Conservation (phyloP, 2,888 invertebrate genomes). For the Cephus sareptanus region DNA sequence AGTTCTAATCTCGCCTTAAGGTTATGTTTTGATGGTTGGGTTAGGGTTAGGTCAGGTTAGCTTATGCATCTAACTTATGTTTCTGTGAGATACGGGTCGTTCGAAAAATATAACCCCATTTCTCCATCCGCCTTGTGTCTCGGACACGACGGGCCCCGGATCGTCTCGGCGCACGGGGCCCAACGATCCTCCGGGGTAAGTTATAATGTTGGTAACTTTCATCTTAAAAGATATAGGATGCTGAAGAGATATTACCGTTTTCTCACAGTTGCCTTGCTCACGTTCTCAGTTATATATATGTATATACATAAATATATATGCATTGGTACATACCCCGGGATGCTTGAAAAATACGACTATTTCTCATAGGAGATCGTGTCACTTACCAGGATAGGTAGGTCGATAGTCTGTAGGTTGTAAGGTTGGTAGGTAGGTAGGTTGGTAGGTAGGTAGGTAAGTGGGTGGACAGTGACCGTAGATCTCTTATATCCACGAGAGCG, state of each 20-base stretch:
- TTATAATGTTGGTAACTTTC: neutral
- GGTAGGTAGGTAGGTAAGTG: conserved; percentile 1
- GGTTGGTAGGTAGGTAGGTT: conserved; percentile 8
- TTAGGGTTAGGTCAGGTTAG: neutral
- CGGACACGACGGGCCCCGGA: neutral
- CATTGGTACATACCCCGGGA: neutral
- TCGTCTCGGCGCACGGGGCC: neutral
- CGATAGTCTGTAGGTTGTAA: neutral
- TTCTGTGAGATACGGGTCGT: neutral
- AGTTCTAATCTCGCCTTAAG: neutral
- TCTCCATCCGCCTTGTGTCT: neutral
- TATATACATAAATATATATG: neutral
- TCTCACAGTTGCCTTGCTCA: neutral
- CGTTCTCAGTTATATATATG: neutral
- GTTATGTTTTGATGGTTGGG: neutral
- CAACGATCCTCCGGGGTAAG: neutral
- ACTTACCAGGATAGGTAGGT: neutral
- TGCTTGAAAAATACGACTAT: neutral
- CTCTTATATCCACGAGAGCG: conserved; percentile 1
- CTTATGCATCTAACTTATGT: neutral
- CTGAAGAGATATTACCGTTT: neutral
- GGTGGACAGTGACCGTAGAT: conserved; percentile 4
- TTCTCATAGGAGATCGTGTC: neutral
- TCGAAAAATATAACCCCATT: neutral
- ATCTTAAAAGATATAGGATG: neutral